Evolutionary conservation across 2,113 vertebrate species (phyloP).

Genomic region (Gobius niger): DNA sequence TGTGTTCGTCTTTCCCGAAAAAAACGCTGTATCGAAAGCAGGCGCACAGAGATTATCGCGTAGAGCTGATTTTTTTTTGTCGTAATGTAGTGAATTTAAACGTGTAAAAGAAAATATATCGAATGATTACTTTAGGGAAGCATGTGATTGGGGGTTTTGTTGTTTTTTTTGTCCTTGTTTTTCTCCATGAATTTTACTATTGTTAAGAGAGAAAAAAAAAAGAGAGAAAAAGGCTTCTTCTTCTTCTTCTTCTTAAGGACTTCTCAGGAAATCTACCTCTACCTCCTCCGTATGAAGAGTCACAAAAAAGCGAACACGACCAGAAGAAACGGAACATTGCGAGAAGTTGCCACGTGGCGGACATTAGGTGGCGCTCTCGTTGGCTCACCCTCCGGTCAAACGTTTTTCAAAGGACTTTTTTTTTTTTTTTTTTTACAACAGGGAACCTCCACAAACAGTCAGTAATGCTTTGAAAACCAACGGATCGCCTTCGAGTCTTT

Average conservation of each 20-base stretch:
- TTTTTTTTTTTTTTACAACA: constrained; percentile 25
- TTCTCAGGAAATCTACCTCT: constrained; percentile 83
- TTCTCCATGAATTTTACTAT: constrained; percentile 42
- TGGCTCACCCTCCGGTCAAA: constrained; percentile 28
- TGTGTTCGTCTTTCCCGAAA: constrained; percentile 13
- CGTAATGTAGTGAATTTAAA: too few species aligned
- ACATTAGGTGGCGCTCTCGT: constrained; percentile 9
- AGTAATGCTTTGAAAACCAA: constrained; percentile 49
- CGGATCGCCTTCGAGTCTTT: constrained; percentile 29
- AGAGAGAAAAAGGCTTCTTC: constrained; percentile 39
- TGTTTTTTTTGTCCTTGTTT: constrained; percentile 9
- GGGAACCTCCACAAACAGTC: constrained; percentile 53
- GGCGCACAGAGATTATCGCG: constrained; percentile 62
- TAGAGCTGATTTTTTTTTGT: constrained; percentile 52
- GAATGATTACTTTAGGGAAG: constrained; percentile 56
- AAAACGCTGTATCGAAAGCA: constrained; percentile 52
- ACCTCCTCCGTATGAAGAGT: constrained; percentile 75
- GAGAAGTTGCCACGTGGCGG: not conserved
- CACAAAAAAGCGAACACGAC: constrained; percentile 34
- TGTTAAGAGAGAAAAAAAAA: constrained; percentile 25
- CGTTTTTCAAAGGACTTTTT: constrained; percentile 44
- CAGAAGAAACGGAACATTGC: not conserved
- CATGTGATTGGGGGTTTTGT: constrained; percentile 33
- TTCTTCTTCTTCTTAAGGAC: constrained; percentile 59
- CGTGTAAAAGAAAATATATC: constrained; percentile 19